These are phyloP conservation scores for Argyra leucocephala DNA, from an alignment of 2,888 invertebrate species.

Conservation along the genomic window DNA sequence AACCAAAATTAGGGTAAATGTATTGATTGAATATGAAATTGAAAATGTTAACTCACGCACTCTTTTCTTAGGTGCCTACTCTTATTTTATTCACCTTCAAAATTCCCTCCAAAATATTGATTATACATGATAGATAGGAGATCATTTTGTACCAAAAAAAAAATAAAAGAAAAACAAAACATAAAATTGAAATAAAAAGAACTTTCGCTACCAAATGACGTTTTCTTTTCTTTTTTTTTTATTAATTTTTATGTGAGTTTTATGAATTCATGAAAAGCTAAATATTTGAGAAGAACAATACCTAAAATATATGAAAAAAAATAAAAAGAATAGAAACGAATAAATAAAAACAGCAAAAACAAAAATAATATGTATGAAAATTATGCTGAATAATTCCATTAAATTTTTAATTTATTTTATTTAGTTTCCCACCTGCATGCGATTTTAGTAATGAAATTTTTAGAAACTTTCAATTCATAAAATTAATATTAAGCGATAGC, in stretches of 20 bases:
- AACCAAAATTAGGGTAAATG: no score
- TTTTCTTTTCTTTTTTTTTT: background rate
- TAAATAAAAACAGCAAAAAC: no score
- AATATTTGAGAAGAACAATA: background rate
- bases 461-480: no score
- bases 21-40: background rate
- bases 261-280: background rate
- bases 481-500: no score
- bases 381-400: background rate
- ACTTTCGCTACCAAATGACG: constrained; percentile 4
- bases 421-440: background rate
- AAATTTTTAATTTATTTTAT: background rate
- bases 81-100: no score
- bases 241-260: no score
- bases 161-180: background rate
- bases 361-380: background rate
- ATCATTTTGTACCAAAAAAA: background rate
- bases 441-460: no score
- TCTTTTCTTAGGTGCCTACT: background rate
- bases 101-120: background rate
- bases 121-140: background rate
- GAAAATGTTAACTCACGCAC: background rate
- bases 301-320: background rate
- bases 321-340: no score
- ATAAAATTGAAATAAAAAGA: background rate